Evolutionary conservation across 2,113 vertebrate genomes (phyloP), one percentile per base, ranked within the genome.

Genomic region (Albula glossodonta): DNA sequence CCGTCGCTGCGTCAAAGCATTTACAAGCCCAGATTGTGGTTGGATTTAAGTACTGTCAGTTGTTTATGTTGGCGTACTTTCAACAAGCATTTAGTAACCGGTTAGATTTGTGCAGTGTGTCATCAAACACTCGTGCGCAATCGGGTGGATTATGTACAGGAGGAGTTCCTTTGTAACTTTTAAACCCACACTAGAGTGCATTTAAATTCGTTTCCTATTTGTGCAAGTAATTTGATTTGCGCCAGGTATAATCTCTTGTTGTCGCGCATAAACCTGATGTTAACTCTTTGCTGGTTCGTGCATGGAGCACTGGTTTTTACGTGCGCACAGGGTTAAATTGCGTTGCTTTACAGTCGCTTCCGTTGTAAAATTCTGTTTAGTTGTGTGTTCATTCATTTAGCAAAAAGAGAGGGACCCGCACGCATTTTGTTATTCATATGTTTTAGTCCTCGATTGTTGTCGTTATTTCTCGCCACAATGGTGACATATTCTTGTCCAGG

Each of bases 21-120:
- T 12, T 56, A 66, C 5, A 49, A 80, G 52, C 50, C 31, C 77
- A 85, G 56, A 78, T 80, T 51, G 78, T 50, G 22, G 12, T 22
- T 81, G 49, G 53, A 51, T 80, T 81, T 63, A 19, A 57, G 50
- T 80, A 13, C 51, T 85, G 78, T 80, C 57, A 81, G n/a, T 85
- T 78, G 53, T 63, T 80, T 60, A 51, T 57, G 80, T 51, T 66
- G 48, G 60, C 78, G 51, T 80, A 85, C 10, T 66, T 22, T 31
- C 53, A 81, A n/a, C 53, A 48, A 49, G 70, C 8, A 31, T 74
- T 74, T 51, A 11, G 19, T 52, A 7, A 77, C 9, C 9, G 57
- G 51, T 53, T 13, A 78, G 51, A 53, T 31, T 50, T 49, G 49
- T 48, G 50, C 60, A 22, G 60, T 19, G 22, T 51, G n/a, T 17